Evolutionary conservation across 2,888 invertebrate species (phyloP).

Genomic region (Trachelus tabidus): DNA sequence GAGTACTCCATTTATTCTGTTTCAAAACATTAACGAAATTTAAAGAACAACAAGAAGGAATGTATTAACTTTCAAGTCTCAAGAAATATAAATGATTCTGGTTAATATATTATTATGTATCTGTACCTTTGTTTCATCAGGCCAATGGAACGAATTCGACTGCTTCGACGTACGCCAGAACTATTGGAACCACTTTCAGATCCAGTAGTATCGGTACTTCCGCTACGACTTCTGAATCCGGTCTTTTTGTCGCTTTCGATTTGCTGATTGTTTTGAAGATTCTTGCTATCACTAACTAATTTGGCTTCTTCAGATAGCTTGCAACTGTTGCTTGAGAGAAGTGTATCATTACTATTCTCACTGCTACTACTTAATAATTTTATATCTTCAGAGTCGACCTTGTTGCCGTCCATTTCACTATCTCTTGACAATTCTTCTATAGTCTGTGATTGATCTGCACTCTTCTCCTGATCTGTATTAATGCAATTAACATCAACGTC

Average conservation of each 20-base stretch:
- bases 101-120: neutral
- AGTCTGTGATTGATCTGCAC: conserved; percentile 27
- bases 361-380: conserved; percentile 63
- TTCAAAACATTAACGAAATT: neutral
- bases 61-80: neutral
- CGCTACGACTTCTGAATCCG: conserved; percentile 59
- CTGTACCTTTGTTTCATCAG: conserved; percentile 72
- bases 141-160: conserved; percentile 81
- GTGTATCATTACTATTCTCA: conserved; percentile 72
- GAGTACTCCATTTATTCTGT: neutral
- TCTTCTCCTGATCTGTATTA: neutral
- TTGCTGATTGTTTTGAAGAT: conserved; percentile 25
- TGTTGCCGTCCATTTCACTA: conserved; percentile 54
- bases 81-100: neutral
- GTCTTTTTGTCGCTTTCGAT: conserved; percentile 54
- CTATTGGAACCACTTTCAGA: conserved; percentile 64
- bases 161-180: conserved; percentile 75
- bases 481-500: neutral
- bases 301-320: conserved; percentile 48
- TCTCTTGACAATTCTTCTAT: conserved; percentile 51
- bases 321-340: conserved; percentile 45
- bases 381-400: conserved; percentile 55
- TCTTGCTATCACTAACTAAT: conserved; percentile 35
- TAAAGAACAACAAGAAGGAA: neutral
- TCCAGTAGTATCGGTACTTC: conserved; percentile 62